Conservation (phyloP, 2,888 invertebrate genomes). For the Lissocephala sabroskyi region DNA sequence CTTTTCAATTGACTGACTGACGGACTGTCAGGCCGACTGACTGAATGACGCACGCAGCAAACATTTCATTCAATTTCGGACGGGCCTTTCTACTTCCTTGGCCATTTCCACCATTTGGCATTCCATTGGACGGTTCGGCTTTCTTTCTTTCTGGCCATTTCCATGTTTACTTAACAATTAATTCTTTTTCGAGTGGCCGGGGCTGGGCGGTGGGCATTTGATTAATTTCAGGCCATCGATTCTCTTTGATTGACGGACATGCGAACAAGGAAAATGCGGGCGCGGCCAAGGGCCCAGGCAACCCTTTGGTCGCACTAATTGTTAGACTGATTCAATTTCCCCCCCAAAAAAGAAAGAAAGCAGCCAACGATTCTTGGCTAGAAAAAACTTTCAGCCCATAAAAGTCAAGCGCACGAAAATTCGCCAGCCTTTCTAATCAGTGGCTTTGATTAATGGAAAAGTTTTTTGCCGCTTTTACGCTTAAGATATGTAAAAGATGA, state of each 20-base stretch:
- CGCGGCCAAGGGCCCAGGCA: not conserved
- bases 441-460: slow-evolving; percentile 41
- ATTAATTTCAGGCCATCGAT: slow-evolving; percentile 37
- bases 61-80: slow-evolving; percentile 5
- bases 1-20: not conserved
- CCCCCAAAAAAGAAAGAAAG: not conserved
- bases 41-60: not conserved
- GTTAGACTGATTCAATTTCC: slow-evolving; percentile 9
- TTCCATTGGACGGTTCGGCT: too few species aligned
- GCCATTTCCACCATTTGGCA: not conserved
- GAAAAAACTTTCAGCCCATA: slow-evolving; percentile 25
- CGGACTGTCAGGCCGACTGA: too few species aligned
- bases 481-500: not conserved
- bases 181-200: slow-evolving; percentile 12
- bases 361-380: not conserved
- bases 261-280: not conserved
- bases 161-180: slow-evolving; percentile 32
- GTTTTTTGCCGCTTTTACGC: too few species aligned
- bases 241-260: slow-evolving; percentile 11
- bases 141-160: too few species aligned
- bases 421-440: slow-evolving; percentile 10
- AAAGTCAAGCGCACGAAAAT: slow-evolving; percentile 31
- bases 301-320: slow-evolving; percentile 9
- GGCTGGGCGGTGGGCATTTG: slow-evolving; percentile 25
- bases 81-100: too few species aligned